Conservation (phyloP, 2,113 vertebrate species). For the Neodon shergylaensis region DNA sequence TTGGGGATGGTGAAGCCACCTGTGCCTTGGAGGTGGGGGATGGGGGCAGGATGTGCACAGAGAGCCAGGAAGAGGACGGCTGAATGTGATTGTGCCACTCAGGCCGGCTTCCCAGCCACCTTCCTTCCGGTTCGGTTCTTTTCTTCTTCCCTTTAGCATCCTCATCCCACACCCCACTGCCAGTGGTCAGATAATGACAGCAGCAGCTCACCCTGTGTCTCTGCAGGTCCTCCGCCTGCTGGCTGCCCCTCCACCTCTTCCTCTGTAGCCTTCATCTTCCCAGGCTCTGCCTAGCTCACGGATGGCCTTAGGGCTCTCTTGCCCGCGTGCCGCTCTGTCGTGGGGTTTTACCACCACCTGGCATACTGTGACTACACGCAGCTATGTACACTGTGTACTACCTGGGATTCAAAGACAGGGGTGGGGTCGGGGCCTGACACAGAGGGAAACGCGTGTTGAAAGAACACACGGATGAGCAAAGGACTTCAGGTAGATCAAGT, state of each 20-base stretch:
- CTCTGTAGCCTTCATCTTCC: background rate
- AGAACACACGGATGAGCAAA: background rate
- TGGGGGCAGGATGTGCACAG: no score
- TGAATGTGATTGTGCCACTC: fast-evolving
- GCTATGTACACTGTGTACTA: no score
- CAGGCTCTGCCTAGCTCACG: background rate
- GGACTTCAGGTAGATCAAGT: conserved; percentile 1
- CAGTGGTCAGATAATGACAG: fast-evolving
- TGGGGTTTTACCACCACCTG: fast-evolving
- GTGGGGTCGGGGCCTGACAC: fast-evolving
- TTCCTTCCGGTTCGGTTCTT: background rate
- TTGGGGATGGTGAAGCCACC: background rate
- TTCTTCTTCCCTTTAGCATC: background rate
- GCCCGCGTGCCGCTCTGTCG: background rate
- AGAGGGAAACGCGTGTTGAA: background rate
- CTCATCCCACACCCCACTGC: fast-evolving
- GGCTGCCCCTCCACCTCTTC: background rate
- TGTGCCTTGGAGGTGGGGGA: background rate
- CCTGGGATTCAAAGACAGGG: background rate
- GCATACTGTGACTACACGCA: fast-evolving
- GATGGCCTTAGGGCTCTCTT: fast-evolving
- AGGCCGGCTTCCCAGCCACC: background rate
- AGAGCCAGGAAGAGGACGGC: background rate
- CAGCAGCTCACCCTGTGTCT: fast-evolving
- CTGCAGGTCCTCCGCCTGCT: fast-evolving